Percentiles rank a stretch among this genome's conserved stretches.
phyloP scores from a whole-genome alignment of 2,888 invertebrate species.

The Leucoptera coffeella region DNA sequence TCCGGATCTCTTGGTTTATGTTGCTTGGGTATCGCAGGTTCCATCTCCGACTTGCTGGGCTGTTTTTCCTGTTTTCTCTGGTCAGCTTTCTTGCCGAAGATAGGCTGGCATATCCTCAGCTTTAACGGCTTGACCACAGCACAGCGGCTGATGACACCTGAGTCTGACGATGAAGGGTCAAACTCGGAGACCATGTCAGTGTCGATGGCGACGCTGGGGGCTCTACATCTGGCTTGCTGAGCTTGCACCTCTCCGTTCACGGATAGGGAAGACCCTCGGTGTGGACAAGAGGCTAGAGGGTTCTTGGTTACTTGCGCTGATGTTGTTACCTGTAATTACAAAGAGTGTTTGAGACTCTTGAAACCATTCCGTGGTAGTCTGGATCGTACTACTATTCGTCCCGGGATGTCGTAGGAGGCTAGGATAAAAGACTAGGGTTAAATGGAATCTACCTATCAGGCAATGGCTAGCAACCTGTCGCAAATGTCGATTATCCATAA shows the following conservation, averaged over 20 bases:
- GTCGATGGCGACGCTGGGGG: conserved; percentile 79
- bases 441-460: too few species aligned
- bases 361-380: too few species aligned
- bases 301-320: conserved; percentile 42
- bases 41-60: conserved; percentile 52
- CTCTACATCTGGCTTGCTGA: conserved; percentile 60
- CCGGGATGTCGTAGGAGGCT: too few species aligned
- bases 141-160: conserved; percentile 82
- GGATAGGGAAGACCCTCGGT: conserved; percentile 53
- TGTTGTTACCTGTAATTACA: conserved; percentile 28
- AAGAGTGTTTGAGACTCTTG: too few species aligned
- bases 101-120: conserved; percentile 78
- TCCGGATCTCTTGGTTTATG: conserved; percentile 86
- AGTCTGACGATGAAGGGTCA: conserved; percentile 88
- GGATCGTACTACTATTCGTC: too few species aligned
- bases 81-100: conserved; percentile 68
- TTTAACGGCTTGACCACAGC: conserved; percentile 88
- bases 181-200: conserved; percentile 90
- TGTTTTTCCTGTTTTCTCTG: conserved; percentile 37
- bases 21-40: conserved; percentile 64
- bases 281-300: conserved; percentile 31
- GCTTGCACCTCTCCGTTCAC: conserved; percentile 74
- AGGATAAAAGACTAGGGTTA: too few species aligned
- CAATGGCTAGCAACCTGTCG: too few species aligned
- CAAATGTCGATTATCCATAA: too few species aligned